Percentiles rank a stretch among this genome's conserved stretches.
Evolutionary conservation across 2,888 invertebrate genomes (phyloP).

Genomic region (Camptogramma bilineatum): DNA sequence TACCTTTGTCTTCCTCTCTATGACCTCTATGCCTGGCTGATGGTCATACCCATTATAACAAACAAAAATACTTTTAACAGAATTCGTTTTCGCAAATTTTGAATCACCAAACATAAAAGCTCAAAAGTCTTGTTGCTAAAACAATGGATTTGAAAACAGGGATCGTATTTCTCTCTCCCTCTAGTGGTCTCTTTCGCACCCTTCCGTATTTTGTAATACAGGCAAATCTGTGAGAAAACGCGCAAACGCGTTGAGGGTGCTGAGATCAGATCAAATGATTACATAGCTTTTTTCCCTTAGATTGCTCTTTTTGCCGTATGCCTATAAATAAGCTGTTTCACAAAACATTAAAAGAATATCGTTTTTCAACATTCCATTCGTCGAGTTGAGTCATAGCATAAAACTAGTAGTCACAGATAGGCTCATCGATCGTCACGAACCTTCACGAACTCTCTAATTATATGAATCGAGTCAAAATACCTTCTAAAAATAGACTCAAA

Average conservation of each 20-base stretch:
- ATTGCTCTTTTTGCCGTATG: neutral
- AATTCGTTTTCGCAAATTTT: neutral
- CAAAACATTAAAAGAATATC: neutral
- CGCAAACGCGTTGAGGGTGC: conserved; percentile 10
- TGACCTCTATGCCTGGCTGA: no score
- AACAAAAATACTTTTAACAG: neutral
- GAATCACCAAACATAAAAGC: conserved; percentile 12
- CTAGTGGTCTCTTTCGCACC: conserved; percentile 11
- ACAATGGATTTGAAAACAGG: conserved; percentile 16
- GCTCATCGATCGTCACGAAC: neutral
- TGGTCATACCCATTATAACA: no score
- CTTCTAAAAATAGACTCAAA: conserved; percentile 4
- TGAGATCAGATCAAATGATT: conserved; percentile 12
- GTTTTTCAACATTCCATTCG: neutral
- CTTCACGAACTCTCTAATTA: neutral
- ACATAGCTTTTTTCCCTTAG: neutral
- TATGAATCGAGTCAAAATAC: neutral
- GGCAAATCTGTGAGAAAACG: neutral
- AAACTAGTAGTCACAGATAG: no score
- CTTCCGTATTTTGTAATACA: conserved; percentile 15
- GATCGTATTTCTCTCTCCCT: conserved; percentile 10
- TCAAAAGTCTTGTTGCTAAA: neutral
- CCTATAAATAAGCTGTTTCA: neutral
- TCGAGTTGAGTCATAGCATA: neutral
- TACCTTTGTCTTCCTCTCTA: no score